phyloP scores from a whole-genome alignment of 2,888 invertebrate species.

The Drosophila borborema region DNA sequence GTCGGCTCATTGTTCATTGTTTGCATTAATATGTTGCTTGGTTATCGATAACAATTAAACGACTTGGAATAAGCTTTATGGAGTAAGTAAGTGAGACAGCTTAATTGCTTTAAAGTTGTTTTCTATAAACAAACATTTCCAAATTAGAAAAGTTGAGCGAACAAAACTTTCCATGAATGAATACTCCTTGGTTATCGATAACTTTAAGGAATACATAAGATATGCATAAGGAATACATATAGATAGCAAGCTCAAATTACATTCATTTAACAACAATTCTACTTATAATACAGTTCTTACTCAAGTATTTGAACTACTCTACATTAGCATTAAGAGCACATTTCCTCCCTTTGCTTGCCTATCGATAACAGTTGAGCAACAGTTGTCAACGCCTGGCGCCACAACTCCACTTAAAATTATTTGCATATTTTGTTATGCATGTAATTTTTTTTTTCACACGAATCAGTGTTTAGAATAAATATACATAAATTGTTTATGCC shows the following conservation, averaged over 20 bases:
- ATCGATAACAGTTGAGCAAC: constrained; percentile 14
- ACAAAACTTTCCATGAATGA: neutral
- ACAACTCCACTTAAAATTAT: constrained; percentile 1
- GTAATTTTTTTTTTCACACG: constrained; percentile 2
- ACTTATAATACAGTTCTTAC: neutral
- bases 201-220: neutral
- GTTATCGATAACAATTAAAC: neutral
- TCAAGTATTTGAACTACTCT: neutral
- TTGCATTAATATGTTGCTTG: neutral
- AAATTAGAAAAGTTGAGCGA: too few species aligned
- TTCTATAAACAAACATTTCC: too few species aligned
- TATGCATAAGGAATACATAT: neutral
- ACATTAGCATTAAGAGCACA: neutral
- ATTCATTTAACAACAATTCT: neutral
- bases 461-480: constrained; percentile 14
- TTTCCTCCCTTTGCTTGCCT: neutral
- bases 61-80: too few species aligned
- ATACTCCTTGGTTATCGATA: neutral
- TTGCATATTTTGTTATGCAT: constrained; percentile 9
- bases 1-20: too few species aligned
- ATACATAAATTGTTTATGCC: constrained; percentile 13
- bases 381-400: constrained; percentile 6
- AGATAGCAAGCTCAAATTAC: neutral
- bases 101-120: too few species aligned
- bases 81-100: too few species aligned